Evolutionary conservation across 2,888 invertebrate species (phyloP).

Genomic region (Polyommatus icarus): DNA sequence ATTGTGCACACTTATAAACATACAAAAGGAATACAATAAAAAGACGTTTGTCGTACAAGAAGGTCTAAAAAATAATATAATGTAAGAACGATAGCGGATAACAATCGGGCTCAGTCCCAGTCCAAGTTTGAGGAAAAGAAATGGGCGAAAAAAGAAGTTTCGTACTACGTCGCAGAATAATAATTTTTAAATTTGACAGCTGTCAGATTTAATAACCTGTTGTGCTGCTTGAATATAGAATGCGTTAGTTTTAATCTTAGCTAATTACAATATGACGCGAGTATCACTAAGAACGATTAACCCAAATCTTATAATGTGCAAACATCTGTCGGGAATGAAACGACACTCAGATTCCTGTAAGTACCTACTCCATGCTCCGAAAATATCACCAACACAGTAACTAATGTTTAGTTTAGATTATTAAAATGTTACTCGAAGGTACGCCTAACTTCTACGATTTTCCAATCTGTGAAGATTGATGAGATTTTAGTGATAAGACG

Average conservation of each 20-base stretch:
- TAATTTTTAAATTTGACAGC: not conserved
- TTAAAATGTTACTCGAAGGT: not conserved
- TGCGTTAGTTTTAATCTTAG: not conserved
- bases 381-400: not conserved
- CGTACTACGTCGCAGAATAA: not conserved
- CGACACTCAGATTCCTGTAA: not conserved
- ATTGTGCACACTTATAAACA: too few relatives aligned
- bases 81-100: too few relatives aligned
- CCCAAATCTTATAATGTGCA: constrained; percentile 1
- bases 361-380: not conserved
- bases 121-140: too few relatives aligned
- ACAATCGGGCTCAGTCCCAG: too few relatives aligned
- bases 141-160: too few relatives aligned
- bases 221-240: not conserved
- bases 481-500: too few relatives aligned
- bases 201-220: not conserved
- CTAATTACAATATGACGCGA: not conserved
- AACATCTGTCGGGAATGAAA: constrained; percentile 3
- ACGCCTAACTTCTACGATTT: not conserved
- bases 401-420: not conserved
- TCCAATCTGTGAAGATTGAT: too few relatives aligned
- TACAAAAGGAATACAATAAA: too few relatives aligned
- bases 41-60: too few relatives aligned
- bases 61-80: too few relatives aligned
- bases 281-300: not conserved